Percentiles rank a stretch among this genome's conserved stretches.
Conservation (phyloP, 2,113 vertebrate genomes). For the Cebus imitator region DNA sequence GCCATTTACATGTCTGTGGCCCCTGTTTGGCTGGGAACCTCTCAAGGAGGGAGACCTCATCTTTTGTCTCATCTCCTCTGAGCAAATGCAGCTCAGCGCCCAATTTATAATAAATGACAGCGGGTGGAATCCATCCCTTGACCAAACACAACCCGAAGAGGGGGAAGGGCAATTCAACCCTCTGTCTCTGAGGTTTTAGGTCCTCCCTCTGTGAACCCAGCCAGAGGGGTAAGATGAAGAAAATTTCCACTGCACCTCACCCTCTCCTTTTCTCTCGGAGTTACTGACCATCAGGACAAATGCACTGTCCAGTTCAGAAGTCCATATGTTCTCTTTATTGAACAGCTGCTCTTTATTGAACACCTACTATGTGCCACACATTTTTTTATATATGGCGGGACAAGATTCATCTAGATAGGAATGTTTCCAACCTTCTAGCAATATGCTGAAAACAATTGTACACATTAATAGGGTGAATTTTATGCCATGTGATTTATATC, state of each 20-base stretch:
- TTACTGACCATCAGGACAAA: not conserved
- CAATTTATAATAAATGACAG: fast-evolving
- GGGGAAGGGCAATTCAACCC: not conserved
- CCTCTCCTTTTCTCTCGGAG: not conserved
- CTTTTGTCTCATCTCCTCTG: not conserved
- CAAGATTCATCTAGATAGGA: not conserved
- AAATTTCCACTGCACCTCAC: not conserved
- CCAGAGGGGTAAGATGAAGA: not conserved
- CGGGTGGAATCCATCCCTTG: not conserved
- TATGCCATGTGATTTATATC: not conserved
- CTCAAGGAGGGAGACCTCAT: not conserved
- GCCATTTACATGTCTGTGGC: no score
- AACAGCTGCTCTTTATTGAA: not conserved
- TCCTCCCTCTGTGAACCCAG: not conserved
- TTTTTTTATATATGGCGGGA: not conserved
- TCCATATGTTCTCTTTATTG: not conserved
- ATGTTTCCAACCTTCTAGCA: not conserved
- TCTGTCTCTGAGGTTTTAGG: not conserved
- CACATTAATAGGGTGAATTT: not conserved
- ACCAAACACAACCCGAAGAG: not conserved
- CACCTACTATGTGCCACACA: not conserved
- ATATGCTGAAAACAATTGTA: not conserved
- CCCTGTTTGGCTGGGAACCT: not conserved
- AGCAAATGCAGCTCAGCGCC: not conserved
- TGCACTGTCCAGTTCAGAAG: not conserved